These are phyloP conservation scores for Ceyx cyanopectus DNA, from an alignment of 2,113 vertebrate genomes.

Conservation along the genomic window DNA sequence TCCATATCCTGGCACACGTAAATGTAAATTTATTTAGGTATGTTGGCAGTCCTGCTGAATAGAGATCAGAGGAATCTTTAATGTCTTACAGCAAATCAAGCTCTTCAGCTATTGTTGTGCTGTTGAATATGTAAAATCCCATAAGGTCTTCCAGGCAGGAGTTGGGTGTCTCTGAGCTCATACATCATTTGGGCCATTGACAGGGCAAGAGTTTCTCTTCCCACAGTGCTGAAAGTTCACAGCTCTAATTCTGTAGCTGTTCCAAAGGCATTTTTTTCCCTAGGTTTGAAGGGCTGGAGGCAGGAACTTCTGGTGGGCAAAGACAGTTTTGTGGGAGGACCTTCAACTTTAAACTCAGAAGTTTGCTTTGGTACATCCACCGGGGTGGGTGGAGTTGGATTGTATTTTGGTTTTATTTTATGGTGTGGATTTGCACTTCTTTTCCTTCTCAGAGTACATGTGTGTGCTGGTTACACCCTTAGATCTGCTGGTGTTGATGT, in stretches of 20 bases:
- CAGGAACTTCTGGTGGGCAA: not conserved
- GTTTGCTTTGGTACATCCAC: not conserved
- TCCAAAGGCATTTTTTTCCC: not conserved
- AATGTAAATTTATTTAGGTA: conserved; percentile 43
- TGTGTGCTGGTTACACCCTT: not conserved
- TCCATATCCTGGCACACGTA: conserved; percentile 18
- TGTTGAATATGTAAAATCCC: conserved; percentile 42
- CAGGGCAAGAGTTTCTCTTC: not conserved
- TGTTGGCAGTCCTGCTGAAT: conserved; percentile 21
- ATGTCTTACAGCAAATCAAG: conserved; percentile 45
- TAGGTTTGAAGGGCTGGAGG: not conserved
- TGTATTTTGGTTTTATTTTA: not conserved
- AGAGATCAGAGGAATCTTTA: conserved; percentile 58
- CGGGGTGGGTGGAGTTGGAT: not conserved
- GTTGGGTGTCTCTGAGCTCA: not conserved
- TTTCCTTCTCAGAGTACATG: not conserved
- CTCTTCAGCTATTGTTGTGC: conserved; percentile 21
- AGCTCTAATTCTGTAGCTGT: not conserved
- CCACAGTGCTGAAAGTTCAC: not conserved
- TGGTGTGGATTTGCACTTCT: not conserved
- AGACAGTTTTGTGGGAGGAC: not conserved
- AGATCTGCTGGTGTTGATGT: not conserved
- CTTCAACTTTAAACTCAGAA: not conserved
- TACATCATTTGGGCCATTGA: not conserved
- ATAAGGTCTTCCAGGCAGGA: not conserved